Evolutionary conservation across 2,888 invertebrate genomes (phyloP).

Genomic region (Shargacucullia verbasci): DNA sequence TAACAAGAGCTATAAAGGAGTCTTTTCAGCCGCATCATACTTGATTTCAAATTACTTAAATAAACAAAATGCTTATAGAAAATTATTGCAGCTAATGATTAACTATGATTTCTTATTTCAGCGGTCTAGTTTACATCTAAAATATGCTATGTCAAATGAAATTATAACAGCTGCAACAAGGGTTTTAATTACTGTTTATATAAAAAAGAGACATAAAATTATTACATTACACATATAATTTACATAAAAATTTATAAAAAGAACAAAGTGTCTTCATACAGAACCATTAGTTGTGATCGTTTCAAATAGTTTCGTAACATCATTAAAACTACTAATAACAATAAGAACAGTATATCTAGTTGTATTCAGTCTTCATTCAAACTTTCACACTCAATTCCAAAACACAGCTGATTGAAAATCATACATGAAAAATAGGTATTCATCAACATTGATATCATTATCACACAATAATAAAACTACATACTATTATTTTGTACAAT

Average conservation of each 20-base stretch:
- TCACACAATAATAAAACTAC: constrained; percentile 52
- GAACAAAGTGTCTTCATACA: constrained; percentile 31
- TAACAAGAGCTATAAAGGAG: no score
- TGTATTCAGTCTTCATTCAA: constrained; percentile 85
- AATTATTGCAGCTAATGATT: constrained; percentile 20
- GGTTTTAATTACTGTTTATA: constrained; percentile 11
- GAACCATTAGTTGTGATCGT: constrained; percentile 41
- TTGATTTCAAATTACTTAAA: constrained; percentile 13
- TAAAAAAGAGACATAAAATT: constrained; percentile 23
- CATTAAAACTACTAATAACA: constrained; percentile 57
- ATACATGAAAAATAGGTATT: constrained; percentile 40
- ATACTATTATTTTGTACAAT: constrained; percentile 47
- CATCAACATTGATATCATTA: constrained; percentile 51
- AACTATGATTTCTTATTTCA: constrained; percentile 1
- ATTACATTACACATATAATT: constrained; percentile 45
- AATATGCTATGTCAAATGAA: no score
- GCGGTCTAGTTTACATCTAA: no score
- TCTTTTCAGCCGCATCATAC: not conserved
- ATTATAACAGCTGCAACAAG: constrained; percentile 22
- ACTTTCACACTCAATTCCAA: constrained; percentile 65
- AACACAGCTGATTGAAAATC: constrained; percentile 42
- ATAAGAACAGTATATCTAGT: constrained; percentile 62
- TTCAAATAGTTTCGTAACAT: constrained; percentile 48
- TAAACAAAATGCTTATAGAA: constrained; percentile 32
- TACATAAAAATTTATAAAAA: constrained; percentile 49